phyloP scores from a whole-genome alignment of 2,113 vertebrate species.

The Procavia capensis region DNA sequence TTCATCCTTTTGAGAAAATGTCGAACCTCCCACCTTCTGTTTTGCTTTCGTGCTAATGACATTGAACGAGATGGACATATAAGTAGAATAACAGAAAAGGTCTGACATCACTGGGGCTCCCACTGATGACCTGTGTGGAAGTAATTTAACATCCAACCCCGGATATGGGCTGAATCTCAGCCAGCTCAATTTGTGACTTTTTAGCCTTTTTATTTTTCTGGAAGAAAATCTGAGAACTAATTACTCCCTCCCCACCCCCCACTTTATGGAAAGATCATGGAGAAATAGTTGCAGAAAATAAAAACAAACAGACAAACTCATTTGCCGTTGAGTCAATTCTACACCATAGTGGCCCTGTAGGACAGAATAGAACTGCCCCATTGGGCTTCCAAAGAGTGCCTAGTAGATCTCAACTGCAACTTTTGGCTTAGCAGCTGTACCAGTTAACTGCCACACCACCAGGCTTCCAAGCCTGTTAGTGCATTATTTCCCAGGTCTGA shows the following conservation, averaged over 20 bases:
- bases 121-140: neutral
- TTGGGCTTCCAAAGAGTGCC: too few relatives aligned
- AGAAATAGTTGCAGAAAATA: neutral
- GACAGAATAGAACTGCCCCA: too few relatives aligned
- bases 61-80: neutral
- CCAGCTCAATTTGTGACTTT: neutral
- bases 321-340: too few relatives aligned
- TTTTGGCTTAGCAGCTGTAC: too few relatives aligned
- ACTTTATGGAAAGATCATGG: neutral
- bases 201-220: neutral
- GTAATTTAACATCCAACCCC: neutral
- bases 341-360: too few relatives aligned
- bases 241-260: neutral
- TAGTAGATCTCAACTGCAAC: too few relatives aligned
- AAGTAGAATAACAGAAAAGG: neutral
- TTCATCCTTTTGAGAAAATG: neutral
- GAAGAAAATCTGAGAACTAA: neutral
- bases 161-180: neutral
- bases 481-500: neutral
- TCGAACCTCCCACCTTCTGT: neutral
- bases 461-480: neutral
- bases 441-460: too few relatives aligned
- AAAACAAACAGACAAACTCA: too few relatives aligned
- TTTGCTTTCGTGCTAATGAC: neutral
- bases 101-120: neutral